A percentile compares a stretch with the other conserved stretches of the same genome.
Conservation (phyloP, 2,113 vertebrate species). For the Gopherus evgoodei region DNA sequence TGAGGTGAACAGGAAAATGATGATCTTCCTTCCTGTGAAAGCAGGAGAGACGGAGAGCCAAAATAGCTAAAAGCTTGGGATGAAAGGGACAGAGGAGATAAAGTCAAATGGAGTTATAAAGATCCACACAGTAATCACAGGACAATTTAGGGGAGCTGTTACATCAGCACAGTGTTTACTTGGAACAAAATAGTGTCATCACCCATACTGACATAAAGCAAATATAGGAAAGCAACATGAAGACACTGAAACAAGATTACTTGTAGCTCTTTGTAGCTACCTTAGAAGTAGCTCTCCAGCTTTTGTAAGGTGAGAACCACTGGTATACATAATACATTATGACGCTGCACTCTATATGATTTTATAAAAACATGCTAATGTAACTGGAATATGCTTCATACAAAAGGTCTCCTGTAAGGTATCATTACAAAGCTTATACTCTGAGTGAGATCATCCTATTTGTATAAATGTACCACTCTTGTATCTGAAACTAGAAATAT, state of each 20-base stretch:
- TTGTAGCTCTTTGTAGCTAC: neutral
- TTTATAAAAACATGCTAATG: too few relatives aligned
- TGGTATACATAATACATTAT: neutral
- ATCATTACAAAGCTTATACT: too few relatives aligned
- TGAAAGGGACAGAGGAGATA: neutral
- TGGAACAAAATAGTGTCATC: neutral
- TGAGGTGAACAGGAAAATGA: neutral
- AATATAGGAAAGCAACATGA: accelerated
- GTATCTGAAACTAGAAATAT: too few relatives aligned
- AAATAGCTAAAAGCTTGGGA: neutral
- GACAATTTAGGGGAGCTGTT: neutral
- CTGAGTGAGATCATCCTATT: too few relatives aligned
- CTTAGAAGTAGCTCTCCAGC: neutral
- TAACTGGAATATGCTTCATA: too few relatives aligned
- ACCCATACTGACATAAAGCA: neutral
- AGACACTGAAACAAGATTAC: neutral
- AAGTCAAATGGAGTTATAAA: neutral
- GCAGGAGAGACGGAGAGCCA: neutral
- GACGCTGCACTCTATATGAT: too few relatives aligned
- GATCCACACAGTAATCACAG: neutral
- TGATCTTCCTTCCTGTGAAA: neutral
- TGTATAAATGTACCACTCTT: too few relatives aligned
- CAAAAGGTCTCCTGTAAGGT: too few relatives aligned
- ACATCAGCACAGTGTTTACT: neutral
- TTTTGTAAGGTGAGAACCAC: neutral